Base-by-base conservation (phyloP, 2,888 invertebrate genomes). In the Hermodice carunculata region DNA sequence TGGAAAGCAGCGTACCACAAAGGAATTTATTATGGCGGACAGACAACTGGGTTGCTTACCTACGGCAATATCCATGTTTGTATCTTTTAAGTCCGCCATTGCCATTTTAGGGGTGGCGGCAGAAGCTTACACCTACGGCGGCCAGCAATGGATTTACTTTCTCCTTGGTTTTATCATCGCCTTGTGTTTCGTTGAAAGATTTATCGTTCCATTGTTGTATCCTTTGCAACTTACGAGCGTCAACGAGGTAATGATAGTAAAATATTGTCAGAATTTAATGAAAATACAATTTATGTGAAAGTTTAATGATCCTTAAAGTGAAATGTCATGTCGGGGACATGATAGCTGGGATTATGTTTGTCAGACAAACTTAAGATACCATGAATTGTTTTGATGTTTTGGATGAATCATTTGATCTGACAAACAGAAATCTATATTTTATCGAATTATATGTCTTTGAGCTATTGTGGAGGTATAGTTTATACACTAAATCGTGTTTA, bases 71-170 rank as follows among this genome's bases (percentile, higher is more conserved):
- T 79, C 78, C 4, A 58, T 79, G 14, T 68, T 78, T 46, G 76
- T 76, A 24, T 77, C 77, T 1, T 77, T 73, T 64, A 74, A 75
- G 61, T 78, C 78, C 1, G 76, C 78, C 8, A 75, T 78, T 37
- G 69, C 74, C 19, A 67, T 77, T 48, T 66, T 76, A 8, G 77
- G 77, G 5, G 48, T 63, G 3, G 76, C 78, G 2, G 68, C 74
- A 1, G 77, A 78, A 11, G 52, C 72, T 17, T 76, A 73, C 52
- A 52, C 69, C 4, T 75, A 74, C 44, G 70, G 73, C 22, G 64
- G 72, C 3, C 76, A 73, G 75, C 32, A 44, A 29, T 42, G 40
- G 1, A 8, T 69, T n/a, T 68, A 64, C 34, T 11, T 65, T 4
- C 69, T 28, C 28, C 1, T 71, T 0, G 76, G 72, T 1, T 62